Evolutionary conservation across 2,888 invertebrate species (phyloP), one percentile per base, ranked within the genome.

Genomic region (Sepioteuthis lessoniana): DNA sequence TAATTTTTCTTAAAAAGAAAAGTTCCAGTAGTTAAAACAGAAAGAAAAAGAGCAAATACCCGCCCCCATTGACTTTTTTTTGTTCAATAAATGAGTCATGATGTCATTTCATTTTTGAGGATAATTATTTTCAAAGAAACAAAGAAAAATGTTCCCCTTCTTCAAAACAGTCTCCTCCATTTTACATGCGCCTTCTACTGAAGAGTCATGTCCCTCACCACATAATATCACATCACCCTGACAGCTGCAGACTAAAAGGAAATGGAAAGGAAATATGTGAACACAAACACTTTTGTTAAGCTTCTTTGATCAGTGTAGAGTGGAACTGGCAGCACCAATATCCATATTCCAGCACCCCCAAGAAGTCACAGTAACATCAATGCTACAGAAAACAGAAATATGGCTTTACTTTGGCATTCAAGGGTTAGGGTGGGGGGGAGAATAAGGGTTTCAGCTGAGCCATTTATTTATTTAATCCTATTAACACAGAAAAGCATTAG

Each of bases 381-480:
- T n/a, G 10, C 35, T 76, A 35, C 76, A 4, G 25, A 1, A 76
- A 76, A 76, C n/a, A 76, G n/a, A 76, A 76, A 76, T n/a, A 16
- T n/a, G n/a, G 76, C 76, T 76, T 35, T 31, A 76, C n/a, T 31
- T n/a, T 13, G 19, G 10, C n/a, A n/a, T 76, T 25, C 1, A n/a
- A 19, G 16, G 50, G 50, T 16, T 16, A 3, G 16, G 21, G 50
- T 19, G 50, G 46, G 46, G 5, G 46, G 46, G 21, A 1, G 19
- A 19, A 10, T 19, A 10, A 31, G 76, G 76, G 76, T 10, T 76
- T 76, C 31, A 76, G 7, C 76, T n/a, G 31, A 76, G n/a, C n/a
- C 35, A 35, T 76, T 76, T 76, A 76, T 76, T 76, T n/a, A n/a
- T 76, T 76, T n/a, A 76, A 76, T 76, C 76, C 76, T n/a, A 55